Evolutionary conservation across 2,888 invertebrate genomes (phyloP), one percentile per base, ranked within the genome.

Genomic region (Cataglyphis altisquamis): DNA sequence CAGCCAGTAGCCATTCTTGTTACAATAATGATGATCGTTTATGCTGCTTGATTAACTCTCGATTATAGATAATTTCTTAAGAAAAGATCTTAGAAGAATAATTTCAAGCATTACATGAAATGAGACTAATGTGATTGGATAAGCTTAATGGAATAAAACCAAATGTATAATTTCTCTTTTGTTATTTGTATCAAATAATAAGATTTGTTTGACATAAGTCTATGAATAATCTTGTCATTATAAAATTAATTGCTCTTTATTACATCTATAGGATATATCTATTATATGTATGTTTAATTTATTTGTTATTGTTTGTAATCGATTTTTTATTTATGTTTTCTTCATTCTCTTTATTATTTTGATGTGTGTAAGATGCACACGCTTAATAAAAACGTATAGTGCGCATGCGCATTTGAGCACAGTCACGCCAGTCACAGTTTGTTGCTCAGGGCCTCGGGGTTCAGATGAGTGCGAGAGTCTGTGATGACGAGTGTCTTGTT

Each of bases 1-100:
- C 90, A 94, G 94, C 86, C 94, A 94, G 88, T 94, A 92, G 81
- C 64, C 18, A 25, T 57, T 21, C 0, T 39, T 5, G 8, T 12
- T 32, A 4, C 6, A n/a, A n/a, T 57, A 21, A 29, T 29, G 39
- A 57, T 9, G 15, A 55, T 12, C 10, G 60, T 32, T 57, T 3
- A 6, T 52, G 1, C 9, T 77, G 64, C 12, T 52, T 15, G 32
- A 32, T 21, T 48, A 66, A 48, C 3, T 8, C 18, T 64, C 1
- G n/a, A 55, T 41, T 55, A n/a, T 1, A 18, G 21, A 3, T 25
- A 52, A 75, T 52, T 66, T 12, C 3, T 66, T 25, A 25, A 55
- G 9, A 55, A 64, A 52, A 1, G 36, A 45, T 52, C 64, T 64
- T 64, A 36, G 3, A 25, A 12, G 25, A 8, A 66, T 55, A 74